Percentiles rank a stretch among this genome's conserved stretches.
Conservation (phyloP, 2,888 invertebrate genomes). For the Eupithecia insigniata region DNA sequence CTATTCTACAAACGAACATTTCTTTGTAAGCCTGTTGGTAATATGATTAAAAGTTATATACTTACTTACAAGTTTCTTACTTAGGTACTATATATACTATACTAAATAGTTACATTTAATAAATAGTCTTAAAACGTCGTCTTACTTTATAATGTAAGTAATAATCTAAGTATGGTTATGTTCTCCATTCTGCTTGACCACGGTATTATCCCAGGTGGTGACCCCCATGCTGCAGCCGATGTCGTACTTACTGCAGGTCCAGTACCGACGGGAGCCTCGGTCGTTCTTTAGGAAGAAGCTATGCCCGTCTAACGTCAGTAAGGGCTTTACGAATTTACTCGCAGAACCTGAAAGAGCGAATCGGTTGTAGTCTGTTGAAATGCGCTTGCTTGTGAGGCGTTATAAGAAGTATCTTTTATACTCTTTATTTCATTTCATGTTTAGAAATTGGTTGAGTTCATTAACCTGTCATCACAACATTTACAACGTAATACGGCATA, state of each 20-base stretch:
- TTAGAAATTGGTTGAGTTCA: background rate
- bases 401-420: background rate
- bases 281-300: slow-evolving; percentile 49
- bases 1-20: background rate
- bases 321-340: slow-evolving; percentile 49
- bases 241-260: slow-evolving; percentile 51
- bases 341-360: slow-evolving; percentile 33
- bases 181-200: slow-evolving; percentile 44
- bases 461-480: background rate
- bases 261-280: slow-evolving; percentile 42
- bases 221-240: slow-evolving; percentile 50
- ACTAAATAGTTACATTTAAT: background rate
- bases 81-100: too few relatives aligned
- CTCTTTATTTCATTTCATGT: background rate
- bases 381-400: background rate
- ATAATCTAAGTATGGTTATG: slow-evolving; percentile 38
- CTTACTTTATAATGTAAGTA: background rate
- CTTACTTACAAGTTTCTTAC: background rate
- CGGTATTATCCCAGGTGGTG: slow-evolving; percentile 41
- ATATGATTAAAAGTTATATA: background rate
- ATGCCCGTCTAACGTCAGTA: slow-evolving; percentile 47
- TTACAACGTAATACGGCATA: background rate
- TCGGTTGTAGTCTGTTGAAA: slow-evolving; percentile 1
- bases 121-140: background rate
- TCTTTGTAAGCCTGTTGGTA: background rate